Conservation (phyloP, 2,113 vertebrate species). For the Elephantulus edwardii region DNA sequence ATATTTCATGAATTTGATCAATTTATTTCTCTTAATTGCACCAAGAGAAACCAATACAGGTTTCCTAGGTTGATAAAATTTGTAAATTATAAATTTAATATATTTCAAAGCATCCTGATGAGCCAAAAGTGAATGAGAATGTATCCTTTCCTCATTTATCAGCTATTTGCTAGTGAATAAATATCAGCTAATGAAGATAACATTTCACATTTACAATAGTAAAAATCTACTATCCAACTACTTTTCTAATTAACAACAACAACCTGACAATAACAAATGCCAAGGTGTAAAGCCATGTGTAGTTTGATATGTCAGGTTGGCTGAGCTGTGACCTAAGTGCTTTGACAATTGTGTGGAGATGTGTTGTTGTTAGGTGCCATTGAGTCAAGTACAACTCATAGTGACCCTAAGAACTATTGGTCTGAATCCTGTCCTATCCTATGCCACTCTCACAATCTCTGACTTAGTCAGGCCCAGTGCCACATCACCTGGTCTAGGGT, state of each 20-base stretch:
- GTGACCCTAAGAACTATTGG: no score
- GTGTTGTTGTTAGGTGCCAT: no score
- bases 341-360: background rate
- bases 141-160: background rate
- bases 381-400: no score
- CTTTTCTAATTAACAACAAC: background rate
- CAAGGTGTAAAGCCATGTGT: background rate
- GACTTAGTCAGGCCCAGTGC: no score
- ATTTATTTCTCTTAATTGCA: background rate
- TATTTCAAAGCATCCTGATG: background rate
- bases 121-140: background rate
- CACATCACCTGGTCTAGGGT: no score
- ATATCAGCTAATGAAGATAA: no score
- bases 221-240: background rate
- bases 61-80: conserved; percentile 4
- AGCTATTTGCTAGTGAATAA: no score
- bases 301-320: no score
- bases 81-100: background rate
- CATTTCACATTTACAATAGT: background rate
- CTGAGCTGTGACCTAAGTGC: background rate
- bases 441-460: no score
- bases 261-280: background rate
- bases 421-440: no score
- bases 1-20: background rate
- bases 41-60: background rate